phyloP scores from a whole-genome alignment of 2,113 vertebrate genomes.

The Catharus fuscescens region DNA sequence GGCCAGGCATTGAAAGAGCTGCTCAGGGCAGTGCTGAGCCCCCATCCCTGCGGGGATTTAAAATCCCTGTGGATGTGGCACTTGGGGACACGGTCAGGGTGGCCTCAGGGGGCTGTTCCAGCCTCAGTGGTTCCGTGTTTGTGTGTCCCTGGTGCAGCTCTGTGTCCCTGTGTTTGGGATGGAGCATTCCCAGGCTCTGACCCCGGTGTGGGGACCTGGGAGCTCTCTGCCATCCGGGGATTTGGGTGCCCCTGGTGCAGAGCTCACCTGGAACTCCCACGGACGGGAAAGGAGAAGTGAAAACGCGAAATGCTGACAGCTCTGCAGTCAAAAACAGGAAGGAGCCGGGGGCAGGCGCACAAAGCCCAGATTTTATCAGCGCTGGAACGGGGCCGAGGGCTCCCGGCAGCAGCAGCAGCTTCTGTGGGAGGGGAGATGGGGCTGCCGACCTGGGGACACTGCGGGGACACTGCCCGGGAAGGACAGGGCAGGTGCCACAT shows the following conservation, averaged over 20 bases:
- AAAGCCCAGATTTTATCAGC: not conserved
- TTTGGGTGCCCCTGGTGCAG: fast-evolving
- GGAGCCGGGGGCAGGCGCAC: not conserved
- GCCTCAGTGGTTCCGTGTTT: fast-evolving
- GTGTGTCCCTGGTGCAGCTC: fast-evolving
- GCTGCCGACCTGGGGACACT: fast-evolving
- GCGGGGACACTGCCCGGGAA: fast-evolving
- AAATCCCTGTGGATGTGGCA: not conserved
- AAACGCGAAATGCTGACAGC: fast-evolving
- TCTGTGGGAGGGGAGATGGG: fast-evolving
- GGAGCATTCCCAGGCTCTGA: not conserved
- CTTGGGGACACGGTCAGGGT: fast-evolving
- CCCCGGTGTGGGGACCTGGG: fast-evolving
- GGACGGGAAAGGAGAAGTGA: not conserved
- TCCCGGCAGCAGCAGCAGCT: fast-evolving
- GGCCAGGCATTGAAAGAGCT: not conserved
- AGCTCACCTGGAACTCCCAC: not conserved
- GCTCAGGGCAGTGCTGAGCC: not conserved
- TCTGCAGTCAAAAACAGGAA: not conserved
- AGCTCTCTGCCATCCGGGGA: fast-evolving
- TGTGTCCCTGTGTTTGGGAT: not conserved
- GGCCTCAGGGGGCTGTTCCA: not conserved
- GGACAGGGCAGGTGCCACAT: not conserved
- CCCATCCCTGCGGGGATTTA: fast-evolving
- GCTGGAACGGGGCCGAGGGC: not conserved